These are phyloP conservation scores for Typhlichthys eigenmanni DNA, from an alignment of 2,797 vertebrate species.

Conservation along the genomic window DNA sequence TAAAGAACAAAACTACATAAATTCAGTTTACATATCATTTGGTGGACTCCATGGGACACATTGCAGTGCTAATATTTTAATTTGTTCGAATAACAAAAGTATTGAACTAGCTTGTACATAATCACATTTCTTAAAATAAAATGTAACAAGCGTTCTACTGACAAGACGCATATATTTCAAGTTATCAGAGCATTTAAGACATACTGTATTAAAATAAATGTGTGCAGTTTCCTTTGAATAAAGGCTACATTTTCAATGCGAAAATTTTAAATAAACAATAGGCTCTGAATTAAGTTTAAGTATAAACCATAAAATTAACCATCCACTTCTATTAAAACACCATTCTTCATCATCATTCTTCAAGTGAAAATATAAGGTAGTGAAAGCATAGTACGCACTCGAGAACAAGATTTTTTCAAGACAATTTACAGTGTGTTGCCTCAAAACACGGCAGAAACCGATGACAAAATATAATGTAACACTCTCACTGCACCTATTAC, in stretches of 20 bases:
- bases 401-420: too few relatives aligned
- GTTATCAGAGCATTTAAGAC: slow-evolving; percentile 15
- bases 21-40: neutral
- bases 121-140: neutral
- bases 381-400: too few relatives aligned
- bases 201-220: neutral
- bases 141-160: neutral
- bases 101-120: neutral
- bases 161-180: neutral
- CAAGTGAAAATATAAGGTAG: too few relatives aligned
- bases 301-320: slow-evolving; percentile 4
- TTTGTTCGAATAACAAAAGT: too few relatives aligned
- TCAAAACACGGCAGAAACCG: neutral
- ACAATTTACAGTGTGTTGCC: neutral
- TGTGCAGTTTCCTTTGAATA: slow-evolving; percentile 7
- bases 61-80: too few relatives aligned
- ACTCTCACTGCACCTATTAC: neutral
- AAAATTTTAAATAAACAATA: too few relatives aligned
- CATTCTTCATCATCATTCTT: too few relatives aligned
- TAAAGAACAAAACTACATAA: neutral
- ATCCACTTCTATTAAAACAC: too few relatives aligned
- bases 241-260: neutral
- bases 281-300: neutral
- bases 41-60: too few relatives aligned
- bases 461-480: neutral